These are phyloP conservation scores for Metacarcinus magister DNA, from an alignment of 2,888 invertebrate species.

Conservation along the genomic window DNA sequence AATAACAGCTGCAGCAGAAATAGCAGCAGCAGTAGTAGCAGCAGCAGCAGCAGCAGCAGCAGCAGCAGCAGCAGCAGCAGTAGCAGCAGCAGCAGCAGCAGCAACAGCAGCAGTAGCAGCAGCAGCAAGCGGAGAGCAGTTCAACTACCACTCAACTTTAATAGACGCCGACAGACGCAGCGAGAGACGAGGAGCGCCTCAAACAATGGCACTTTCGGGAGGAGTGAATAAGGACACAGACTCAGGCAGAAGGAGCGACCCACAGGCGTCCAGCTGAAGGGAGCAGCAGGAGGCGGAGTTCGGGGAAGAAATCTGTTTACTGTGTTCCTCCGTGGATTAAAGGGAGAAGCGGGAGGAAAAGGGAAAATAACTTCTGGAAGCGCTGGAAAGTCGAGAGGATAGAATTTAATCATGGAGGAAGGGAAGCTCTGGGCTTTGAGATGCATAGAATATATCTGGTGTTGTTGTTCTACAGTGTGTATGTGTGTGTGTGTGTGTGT, in stretches of 20 bases:
- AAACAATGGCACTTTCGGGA: conserved; percentile 62
- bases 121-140: conserved; percentile 32
- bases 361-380: conserved; percentile 40
- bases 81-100: conserved; percentile 16
- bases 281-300: neutral
- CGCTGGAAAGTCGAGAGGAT: conserved; percentile 41
- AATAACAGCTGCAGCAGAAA: no score
- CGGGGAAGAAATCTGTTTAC: conserved; percentile 48
- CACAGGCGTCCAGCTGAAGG: conserved; percentile 11
- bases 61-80: neutral
- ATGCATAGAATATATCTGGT: conserved; percentile 43
- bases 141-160: conserved; percentile 66
- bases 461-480: neutral
- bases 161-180: conserved; percentile 60
- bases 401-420: conserved; percentile 33
- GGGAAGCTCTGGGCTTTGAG: conserved; percentile 7
- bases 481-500: conserved; percentile 10
- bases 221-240: conserved; percentile 62
- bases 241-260: neutral
- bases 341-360: conserved; percentile 12
- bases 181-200: conserved; percentile 47
- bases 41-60: neutral
- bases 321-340: conserved; percentile 21
- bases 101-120: neutral
- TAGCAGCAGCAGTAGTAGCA: no score